phyloP scores from a whole-genome alignment of 2,888 invertebrate species.

The Drosophila vallismaia region DNA sequence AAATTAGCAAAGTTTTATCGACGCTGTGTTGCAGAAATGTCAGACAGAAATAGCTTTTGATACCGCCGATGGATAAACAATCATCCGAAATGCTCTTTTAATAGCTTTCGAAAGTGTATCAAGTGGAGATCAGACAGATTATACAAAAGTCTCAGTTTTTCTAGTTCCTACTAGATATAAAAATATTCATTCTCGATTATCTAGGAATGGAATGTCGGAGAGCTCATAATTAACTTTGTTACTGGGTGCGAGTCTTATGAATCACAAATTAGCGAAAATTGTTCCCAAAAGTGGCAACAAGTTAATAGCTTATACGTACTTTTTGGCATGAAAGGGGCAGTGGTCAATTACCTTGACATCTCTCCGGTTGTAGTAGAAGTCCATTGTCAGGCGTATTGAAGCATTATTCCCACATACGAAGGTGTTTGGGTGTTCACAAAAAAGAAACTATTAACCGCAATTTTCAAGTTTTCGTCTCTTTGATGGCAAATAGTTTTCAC shows the following conservation, averaged over 20 bases:
- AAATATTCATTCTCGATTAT: neutral
- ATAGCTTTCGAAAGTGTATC: constrained; percentile 32
- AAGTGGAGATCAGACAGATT: constrained; percentile 1
- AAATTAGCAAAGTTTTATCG: constrained; percentile 29
- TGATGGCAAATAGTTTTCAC: constrained; percentile 58
- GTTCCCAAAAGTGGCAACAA: neutral
- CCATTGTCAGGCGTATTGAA: constrained; percentile 53
- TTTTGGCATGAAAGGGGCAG: constrained; percentile 8
- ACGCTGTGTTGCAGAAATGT: constrained; percentile 33
- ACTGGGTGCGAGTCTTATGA: constrained; percentile 27
- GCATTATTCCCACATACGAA: constrained; percentile 29
- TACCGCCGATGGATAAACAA: constrained; percentile 29
- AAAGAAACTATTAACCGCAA: constrained; percentile 44
- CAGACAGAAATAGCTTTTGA: constrained; percentile 18
- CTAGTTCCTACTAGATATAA: neutral
- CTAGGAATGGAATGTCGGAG: no score
- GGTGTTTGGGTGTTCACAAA: constrained; percentile 7
- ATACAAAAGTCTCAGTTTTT: neutral
- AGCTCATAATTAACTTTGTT: constrained; percentile 6
- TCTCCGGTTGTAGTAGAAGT: constrained; percentile 64
- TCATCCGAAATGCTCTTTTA: constrained; percentile 31
- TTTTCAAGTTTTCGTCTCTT: constrained; percentile 48
- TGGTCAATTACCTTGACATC: constrained; percentile 62
- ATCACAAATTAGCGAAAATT: constrained; percentile 11
- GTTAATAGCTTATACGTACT: constrained; percentile 12